Evolutionary conservation across 2,888 invertebrate genomes (phyloP).

Genomic region (Nomada fabriciana): DNA sequence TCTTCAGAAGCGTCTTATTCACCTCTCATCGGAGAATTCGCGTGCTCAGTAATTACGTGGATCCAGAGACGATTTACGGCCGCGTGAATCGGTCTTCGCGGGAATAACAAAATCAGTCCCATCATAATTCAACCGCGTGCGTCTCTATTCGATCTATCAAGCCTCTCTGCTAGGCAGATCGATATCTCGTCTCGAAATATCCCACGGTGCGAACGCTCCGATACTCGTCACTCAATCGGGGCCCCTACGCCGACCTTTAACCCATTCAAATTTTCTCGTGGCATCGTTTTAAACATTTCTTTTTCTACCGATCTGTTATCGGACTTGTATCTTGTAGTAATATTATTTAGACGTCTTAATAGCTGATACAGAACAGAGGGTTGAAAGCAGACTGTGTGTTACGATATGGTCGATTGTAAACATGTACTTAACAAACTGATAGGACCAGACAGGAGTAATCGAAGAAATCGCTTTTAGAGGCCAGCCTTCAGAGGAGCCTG

Average conservation of each 20-base stretch:
- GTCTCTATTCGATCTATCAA: constrained; percentile 56
- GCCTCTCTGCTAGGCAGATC: constrained; percentile 24
- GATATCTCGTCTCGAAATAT: constrained; percentile 39
- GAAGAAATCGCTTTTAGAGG: constrained; percentile 36
- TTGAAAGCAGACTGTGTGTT: constrained; percentile 22
- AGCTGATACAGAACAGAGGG: constrained; percentile 60
- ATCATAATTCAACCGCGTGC: constrained; percentile 50
- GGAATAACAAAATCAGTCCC: constrained; percentile 56
- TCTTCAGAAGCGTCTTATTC: constrained; percentile 22
- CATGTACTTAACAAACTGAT: constrained; percentile 74
- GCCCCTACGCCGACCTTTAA: constrained; percentile 61
- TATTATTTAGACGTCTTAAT: constrained; percentile 78
- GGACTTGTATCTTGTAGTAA: constrained; percentile 62
- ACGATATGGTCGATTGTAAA: constrained; percentile 66
- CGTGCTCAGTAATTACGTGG: constrained; percentile 48
- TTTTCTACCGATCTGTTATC: constrained; percentile 58
- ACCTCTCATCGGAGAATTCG: constrained; percentile 21
- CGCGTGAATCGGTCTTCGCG: constrained; percentile 39
- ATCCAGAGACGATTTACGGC: constrained; percentile 46
- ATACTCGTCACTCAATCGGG: constrained; percentile 46
- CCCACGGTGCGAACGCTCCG: constrained; percentile 33
- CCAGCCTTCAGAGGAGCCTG: constrained; percentile 16
- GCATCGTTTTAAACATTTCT: constrained; percentile 54
- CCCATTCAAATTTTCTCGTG: constrained; percentile 64
- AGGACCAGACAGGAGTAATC: constrained; percentile 41